Percentiles rank a stretch among this genome's conserved stretches.
Conservation (phyloP, 1,140 invertebrate genomes). For the Drosophila truncata region DNA sequence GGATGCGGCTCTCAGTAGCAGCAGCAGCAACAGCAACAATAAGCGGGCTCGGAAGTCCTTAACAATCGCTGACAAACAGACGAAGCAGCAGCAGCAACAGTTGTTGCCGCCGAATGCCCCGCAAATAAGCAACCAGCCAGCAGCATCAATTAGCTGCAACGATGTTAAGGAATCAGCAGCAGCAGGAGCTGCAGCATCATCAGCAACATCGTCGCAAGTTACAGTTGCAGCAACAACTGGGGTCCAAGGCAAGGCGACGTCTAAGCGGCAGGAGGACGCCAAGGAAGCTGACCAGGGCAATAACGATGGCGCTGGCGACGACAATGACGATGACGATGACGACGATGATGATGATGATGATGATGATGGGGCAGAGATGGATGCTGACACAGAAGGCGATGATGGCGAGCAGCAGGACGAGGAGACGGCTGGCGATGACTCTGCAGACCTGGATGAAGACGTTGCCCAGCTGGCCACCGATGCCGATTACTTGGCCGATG, state of each 20-base stretch:
- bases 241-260: constrained; percentile 45
- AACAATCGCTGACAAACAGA: constrained; percentile 49
- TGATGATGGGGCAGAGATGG: constrained; percentile 27
- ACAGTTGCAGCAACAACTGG: constrained; percentile 27
- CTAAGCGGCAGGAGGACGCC: constrained; percentile 30
- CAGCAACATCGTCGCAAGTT: constrained; percentile 22
- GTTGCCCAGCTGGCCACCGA: constrained; percentile 53
- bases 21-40: constrained; percentile 20
- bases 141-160: constrained; percentile 60
- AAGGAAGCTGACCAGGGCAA: constrained; percentile 19
- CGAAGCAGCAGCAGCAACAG: constrained; percentile 41
- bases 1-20: constrained; percentile 32
- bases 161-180: constrained; percentile 52
- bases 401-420: constrained; percentile 28
- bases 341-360: constrained; percentile 25
- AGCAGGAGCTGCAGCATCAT: constrained; percentile 27
- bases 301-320: constrained; percentile 19
- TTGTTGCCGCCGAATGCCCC: constrained; percentile 71
- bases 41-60: constrained; percentile 76
- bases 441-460: constrained; percentile 61
- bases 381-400: constrained; percentile 20
- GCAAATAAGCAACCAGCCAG: constrained; percentile 80
- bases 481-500: constrained; percentile 68
- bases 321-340: constrained; percentile 25
- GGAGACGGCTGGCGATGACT: constrained; percentile 44